These are phyloP conservation scores for Chymomyza procnemis DNA, from an alignment of 2,888 invertebrate species.

Conservation along the genomic window DNA sequence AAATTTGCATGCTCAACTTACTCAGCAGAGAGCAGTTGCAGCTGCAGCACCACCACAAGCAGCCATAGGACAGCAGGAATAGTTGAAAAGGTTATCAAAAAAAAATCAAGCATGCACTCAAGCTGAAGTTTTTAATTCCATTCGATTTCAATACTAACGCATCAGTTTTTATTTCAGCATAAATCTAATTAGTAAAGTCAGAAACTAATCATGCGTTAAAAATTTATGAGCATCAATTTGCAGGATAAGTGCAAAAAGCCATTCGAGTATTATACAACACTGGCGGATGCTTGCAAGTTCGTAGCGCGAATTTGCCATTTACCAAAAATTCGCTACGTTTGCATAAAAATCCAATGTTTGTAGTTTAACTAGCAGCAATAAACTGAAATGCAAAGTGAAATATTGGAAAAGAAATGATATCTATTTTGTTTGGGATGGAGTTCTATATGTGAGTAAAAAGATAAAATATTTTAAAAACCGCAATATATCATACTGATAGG, in stretches of 20 bases:
- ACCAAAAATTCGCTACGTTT: neutral
- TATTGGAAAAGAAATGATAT: neutral
- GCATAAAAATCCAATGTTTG: neutral
- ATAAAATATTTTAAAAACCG: too few species aligned
- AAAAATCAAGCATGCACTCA: conserved; percentile 36
- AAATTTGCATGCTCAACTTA: neutral
- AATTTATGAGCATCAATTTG: conserved; percentile 68
- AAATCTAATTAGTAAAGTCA: conserved; percentile 71
- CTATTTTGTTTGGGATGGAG: neutral
- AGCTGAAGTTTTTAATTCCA: conserved; percentile 62
- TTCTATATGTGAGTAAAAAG: neutral
- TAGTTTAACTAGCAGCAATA: neutral
- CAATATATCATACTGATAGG: too few species aligned
- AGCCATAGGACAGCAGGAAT: neutral
- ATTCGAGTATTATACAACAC: neutral
- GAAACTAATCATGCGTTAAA: conserved; percentile 68
- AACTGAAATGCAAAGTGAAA: neutral
- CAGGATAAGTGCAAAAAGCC: neutral
- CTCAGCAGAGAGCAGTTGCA: too few species aligned
- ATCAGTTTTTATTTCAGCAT: conserved; percentile 59
- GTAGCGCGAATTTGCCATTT: neutral
- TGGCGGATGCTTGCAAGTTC: neutral
- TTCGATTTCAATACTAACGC: conserved; percentile 37
- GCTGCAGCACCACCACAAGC: too few species aligned
- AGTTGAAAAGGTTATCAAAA: neutral